Base-by-base conservation (phyloP, 2,888 invertebrate species). In the Horisme vitalbata region DNA sequence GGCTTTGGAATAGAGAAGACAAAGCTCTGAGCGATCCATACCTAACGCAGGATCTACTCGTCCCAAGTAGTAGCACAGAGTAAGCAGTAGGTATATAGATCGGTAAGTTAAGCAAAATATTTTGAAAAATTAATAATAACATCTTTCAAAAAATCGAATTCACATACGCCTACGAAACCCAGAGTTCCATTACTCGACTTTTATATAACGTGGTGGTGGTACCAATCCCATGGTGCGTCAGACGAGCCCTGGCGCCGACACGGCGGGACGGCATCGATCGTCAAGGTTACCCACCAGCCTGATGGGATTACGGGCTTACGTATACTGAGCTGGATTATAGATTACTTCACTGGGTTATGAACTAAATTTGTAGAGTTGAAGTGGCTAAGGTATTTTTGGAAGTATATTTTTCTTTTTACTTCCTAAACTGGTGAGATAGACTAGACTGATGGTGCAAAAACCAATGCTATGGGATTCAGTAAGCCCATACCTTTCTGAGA, bases 221-320 rank as follows among this genome's bases (percentile, higher is more conserved):
- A 61, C 55, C 52, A 60, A 66, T 65, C 66, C 75, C 47, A 41
- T 82, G 83, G 71, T 66, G 64, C 67, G 68, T 66, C 45, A 41
- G 65, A 45, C 34, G 8, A 4, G 21, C 35, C 24, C 32, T 64
- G 81, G 83, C 79, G 77, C 72, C 75, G 53, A 50, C 46, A 41
- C 48, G 72, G 69, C 72, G 79, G 73, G 59, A 61, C 71, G 54
- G 75, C 74, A 87, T 87, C 86, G 87, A 87, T 87, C 84, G 79
- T 69, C 86, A 87, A 87, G 87, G 87, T 83, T 81, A 79, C 67
- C 65, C 53, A 64, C 75, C 70, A 65, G 67, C 68, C 68, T 74
- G 70, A 68, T 72, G 63, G 70, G 67, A 65, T 52, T 54, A 50
- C 34, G 34, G 44, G 33, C 33, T 45, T 55, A 37, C n/a, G n/a